Percentiles rank a stretch among this genome's conserved stretches.
Conservation (phyloP, 2,113 vertebrate species). For the Psittacara wagleri region DNA sequence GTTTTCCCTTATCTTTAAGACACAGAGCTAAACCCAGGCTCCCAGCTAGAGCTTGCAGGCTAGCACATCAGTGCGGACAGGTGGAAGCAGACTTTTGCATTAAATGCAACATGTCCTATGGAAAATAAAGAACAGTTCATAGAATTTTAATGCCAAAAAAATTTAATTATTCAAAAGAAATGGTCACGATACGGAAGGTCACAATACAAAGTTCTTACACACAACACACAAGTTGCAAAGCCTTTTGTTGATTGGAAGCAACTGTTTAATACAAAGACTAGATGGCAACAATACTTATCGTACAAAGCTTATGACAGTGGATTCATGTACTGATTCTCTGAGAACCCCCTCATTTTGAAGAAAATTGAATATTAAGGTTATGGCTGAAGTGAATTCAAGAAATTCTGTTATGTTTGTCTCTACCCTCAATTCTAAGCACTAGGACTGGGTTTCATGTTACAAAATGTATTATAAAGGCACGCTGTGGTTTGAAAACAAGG, state of each 20-base stretch:
- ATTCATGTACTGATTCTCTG: not conserved
- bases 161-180: constrained; percentile 65
- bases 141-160: constrained; percentile 55
- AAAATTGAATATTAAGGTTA: constrained; percentile 21
- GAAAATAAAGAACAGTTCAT: constrained; percentile 57
- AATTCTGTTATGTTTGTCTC: not conserved
- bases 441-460: not conserved
- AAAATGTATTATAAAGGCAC: constrained; percentile 59
- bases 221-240: constrained; percentile 50
- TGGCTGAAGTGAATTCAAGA: not conserved
- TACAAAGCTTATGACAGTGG: constrained; percentile 22
- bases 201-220: constrained; percentile 51
- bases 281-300: not conserved
- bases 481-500: constrained; percentile 29
- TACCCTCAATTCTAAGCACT: constrained; percentile 3
- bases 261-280: constrained; percentile 50
- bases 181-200: not conserved
- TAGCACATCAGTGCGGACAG: not conserved
- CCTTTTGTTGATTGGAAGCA: constrained; percentile 15
- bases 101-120: not conserved
- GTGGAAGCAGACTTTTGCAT: not conserved
- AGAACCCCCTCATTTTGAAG: constrained; percentile 21
- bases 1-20: not conserved
- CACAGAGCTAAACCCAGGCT: not conserved
- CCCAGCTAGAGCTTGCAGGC: not conserved